Evolutionary conservation across 2,797 vertebrate species (phyloP), one percentile per base, ranked within the genome.

Genomic region (Tiaroga cobitis): DNA sequence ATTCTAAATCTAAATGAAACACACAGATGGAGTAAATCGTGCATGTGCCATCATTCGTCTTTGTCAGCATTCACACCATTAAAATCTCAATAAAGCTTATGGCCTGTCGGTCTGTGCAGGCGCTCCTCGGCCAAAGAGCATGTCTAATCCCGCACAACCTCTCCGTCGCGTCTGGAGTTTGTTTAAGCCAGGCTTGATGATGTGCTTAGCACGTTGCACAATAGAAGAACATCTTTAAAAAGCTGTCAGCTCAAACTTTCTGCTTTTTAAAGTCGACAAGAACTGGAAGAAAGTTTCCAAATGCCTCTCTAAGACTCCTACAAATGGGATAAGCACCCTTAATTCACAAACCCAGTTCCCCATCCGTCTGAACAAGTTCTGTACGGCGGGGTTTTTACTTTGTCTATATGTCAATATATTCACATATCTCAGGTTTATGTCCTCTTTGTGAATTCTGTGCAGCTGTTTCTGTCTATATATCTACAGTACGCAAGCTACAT

Each of bases 111-210:
- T 16, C 29, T 73, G 67, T 73, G 79, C 41, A 37, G 41, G 75
- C 21, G 24, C 72, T 76, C 21, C 29, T 51, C 67, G 85, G 51
- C 72, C 85, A 34, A 59, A 77, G 37, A 82, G 26, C 80, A 76
- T 69, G 49, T 77, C 49, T 69, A 86, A 81, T 86, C 85, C 85
- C 34, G 37, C 59, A 37, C 61, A 86, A 86, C 63, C 67, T 77
- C 63, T 41, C 46, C 10, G 34, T 86, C 72, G 69, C 61, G 68
- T 67, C 46, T 69, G 72, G 49, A 74, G 79, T 83, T 70, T 80
- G 81, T 87, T 87, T 83, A 87, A 86, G 32, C 43, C 86, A 80
- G 18, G 61, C 49, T 63, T 70, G 72, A 84, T 75, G 77, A 59
- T 84, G 63, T 54, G 29, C 63, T 77, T 59, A 49, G 72, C 73